phyloP scores from a whole-genome alignment of 2,888 invertebrate genomes.

The Archips xylosteana region DNA sequence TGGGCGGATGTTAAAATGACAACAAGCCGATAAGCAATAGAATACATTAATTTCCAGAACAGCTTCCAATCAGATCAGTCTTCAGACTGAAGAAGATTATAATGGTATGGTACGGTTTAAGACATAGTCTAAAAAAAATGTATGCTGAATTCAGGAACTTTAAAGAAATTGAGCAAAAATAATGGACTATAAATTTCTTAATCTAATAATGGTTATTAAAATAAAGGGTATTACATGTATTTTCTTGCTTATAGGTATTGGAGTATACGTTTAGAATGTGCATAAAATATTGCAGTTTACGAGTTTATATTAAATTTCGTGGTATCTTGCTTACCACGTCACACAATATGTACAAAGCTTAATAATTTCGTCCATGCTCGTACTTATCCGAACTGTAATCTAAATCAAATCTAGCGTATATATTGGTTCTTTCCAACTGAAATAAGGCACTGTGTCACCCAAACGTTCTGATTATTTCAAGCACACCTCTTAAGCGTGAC shows the following conservation, averaged over 20 bases:
- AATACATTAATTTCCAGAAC: not conserved
- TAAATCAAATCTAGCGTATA: not conserved
- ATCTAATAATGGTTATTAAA: not conserved
- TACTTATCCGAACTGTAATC: not conserved
- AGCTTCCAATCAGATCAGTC: constrained; percentile 1
- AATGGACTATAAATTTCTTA: not conserved
- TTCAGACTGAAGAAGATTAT: not conserved
- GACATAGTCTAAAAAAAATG: no score
- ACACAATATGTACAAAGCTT: not conserved
- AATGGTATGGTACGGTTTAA: no score
- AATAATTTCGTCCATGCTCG: not conserved
- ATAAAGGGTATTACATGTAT: no score
- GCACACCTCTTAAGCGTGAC: constrained; percentile 2
- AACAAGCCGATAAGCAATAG: not conserved
- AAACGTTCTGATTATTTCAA: constrained; percentile 13
- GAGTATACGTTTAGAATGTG: not conserved
- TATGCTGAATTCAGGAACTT: no score
- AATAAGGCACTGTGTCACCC: constrained; percentile 10
- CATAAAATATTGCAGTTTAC: no score
- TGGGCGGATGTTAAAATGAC: not conserved
- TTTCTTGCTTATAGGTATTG: not conserved
- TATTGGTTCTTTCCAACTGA: not conserved
- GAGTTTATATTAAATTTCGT: no score
- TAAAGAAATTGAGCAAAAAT: not conserved
- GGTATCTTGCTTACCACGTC: not conserved